Evolutionary conservation across 2,888 invertebrate species (phyloP).

Genomic region (Drosophila testacea): DNA sequence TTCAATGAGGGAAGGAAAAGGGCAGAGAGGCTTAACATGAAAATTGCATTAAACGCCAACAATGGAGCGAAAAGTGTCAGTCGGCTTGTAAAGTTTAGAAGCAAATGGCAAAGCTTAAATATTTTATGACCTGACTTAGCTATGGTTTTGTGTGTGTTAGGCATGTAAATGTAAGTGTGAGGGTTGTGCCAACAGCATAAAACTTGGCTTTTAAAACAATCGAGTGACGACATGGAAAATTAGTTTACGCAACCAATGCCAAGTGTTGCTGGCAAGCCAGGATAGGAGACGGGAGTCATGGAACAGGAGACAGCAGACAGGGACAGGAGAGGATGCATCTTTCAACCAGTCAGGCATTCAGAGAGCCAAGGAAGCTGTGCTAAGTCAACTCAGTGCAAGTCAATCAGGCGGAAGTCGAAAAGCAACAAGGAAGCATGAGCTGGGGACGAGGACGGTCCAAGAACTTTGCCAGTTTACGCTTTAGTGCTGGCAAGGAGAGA

Average conservation of each 20-base stretch:
- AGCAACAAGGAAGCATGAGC: slow-evolving; percentile 34
- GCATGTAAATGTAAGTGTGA: slow-evolving; percentile 6
- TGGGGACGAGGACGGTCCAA: slow-evolving; percentile 34
- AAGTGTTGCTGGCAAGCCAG: slow-evolving; percentile 43
- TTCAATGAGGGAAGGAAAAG: neutral
- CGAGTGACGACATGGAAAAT: slow-evolving; percentile 82
- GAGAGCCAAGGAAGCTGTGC: slow-evolving; percentile 65
- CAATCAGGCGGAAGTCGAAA: slow-evolving; percentile 77
- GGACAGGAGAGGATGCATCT: slow-evolving; percentile 16
- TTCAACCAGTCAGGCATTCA: slow-evolving; percentile 29
- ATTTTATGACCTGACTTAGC: slow-evolving; percentile 45
- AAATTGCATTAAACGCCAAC: slow-evolving; percentile 53
- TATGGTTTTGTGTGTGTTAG: slow-evolving; percentile 6
- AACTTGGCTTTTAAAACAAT: slow-evolving; percentile 79
- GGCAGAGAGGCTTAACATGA: slow-evolving; percentile 33
- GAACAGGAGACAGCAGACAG: neutral
- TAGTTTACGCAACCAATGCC: slow-evolving; percentile 79
- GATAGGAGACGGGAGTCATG: neutral
- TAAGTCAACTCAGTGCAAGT: slow-evolving; percentile 80
- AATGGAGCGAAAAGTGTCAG: slow-evolving; percentile 51
- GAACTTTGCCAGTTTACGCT: slow-evolving; percentile 67
- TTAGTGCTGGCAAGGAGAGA: neutral
- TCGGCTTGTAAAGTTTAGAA: slow-evolving; percentile 36
- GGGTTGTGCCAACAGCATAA: slow-evolving; percentile 47
- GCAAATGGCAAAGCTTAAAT: slow-evolving; percentile 62